Percentiles rank a stretch among this genome's conserved stretches.
phyloP scores from a whole-genome alignment of 2,888 invertebrate species.

The Eupithecia exiguata region DNA sequence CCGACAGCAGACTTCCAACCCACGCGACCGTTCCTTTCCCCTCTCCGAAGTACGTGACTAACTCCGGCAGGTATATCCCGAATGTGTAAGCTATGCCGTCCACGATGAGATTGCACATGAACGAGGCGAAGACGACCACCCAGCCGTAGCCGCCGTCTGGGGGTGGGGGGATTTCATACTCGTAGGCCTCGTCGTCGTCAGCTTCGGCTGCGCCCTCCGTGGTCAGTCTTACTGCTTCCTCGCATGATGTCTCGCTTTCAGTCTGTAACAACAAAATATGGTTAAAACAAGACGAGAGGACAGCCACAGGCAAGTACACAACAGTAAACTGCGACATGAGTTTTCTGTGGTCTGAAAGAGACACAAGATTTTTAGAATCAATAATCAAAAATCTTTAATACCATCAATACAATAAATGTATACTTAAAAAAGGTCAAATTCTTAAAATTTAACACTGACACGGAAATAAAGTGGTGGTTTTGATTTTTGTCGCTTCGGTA shows the following conservation, averaged over 20 bases:
- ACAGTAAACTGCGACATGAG: neutral
- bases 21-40: conserved; percentile 95
- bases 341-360: neutral
- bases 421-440: no score
- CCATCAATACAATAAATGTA: no score
- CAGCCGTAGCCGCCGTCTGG: conserved; percentile 97
- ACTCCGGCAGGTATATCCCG: conserved; percentile 94
- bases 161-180: conserved; percentile 92
- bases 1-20: conserved; percentile 97
- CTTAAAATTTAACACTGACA: no score
- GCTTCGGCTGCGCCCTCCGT: conserved; percentile 85
- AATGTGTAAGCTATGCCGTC: conserved; percentile 99
- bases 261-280: conserved; percentile 84
- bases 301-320: neutral
- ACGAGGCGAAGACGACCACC: conserved; percentile 97
- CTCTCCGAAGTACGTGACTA: conserved; percentile 91
- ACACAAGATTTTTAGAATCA: neutral
- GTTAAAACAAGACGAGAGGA: neutral
- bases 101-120: conserved; percentile 98
- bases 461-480: no score
- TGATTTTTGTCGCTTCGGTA: no score
- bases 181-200: conserved; percentile 85
- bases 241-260: conserved; percentile 93
- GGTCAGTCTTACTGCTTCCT: conserved; percentile 91
- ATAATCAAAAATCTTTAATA: no score